Base-by-base conservation (phyloP, 1,140 invertebrate genomes). In the Penaeus vannamei region DNA sequence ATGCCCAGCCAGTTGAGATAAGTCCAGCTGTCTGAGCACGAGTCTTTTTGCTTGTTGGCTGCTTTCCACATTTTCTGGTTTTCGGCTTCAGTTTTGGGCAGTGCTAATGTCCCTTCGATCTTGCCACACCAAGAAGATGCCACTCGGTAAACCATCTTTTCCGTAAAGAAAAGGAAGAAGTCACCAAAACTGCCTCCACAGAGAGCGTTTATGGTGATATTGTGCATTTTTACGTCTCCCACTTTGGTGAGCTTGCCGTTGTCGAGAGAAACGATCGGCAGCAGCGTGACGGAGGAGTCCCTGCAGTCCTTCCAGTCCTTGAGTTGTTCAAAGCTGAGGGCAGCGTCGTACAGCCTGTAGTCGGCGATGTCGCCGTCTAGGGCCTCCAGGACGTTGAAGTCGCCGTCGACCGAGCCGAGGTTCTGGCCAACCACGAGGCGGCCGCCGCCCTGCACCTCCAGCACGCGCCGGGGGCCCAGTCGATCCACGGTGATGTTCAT, bases 1-100 rank as follows among this genome's bases (percentile, higher is more conserved):
- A 60, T 29, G 61, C 87, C 87, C 22, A 89, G 83, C 87, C 87
- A 89, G 82, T 46, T 84, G 10, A 89, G 72, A 29, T 89, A 76
- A 0, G 72, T 89, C 87, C 87, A 89, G 60, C 76, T 89, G n/a
- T 89, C 82, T n/a, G 62, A 36, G 26, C 87, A 89, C 1, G 61
- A 46, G 10, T 89, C 87, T 29, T 84, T 84, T 59, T 89, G 66
- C 0, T 20, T 46, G 12, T 64, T 19, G 36, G 84, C 84, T 20
- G 12, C 77, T 60, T 80, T 60, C 26, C 84, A 89, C 60, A 89
- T 66, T 20, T 77, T 61, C 23, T n/a, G 60, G 32, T 89, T 89
- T 23, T 61, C 64, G 23, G n/a, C 72, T 0, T 26, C 8, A 22
- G 85, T 69, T 22, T 80, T 60, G 7, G 87, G 87, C 14, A 89